Evolutionary conservation across 2,113 vertebrate genomes (phyloP).

Genomic region (Laticauda colubrina): DNA sequence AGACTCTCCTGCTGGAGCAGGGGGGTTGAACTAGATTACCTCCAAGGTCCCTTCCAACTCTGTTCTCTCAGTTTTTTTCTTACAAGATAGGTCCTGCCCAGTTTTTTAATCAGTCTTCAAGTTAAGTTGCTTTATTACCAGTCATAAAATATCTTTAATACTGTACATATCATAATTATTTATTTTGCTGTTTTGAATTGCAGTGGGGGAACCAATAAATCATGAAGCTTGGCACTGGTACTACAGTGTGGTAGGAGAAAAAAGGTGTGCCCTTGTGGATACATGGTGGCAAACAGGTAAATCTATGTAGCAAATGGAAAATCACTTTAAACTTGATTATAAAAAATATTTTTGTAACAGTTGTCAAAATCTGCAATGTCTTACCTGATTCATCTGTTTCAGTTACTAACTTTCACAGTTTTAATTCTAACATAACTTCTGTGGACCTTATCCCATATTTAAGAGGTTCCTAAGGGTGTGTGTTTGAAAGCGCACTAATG

Average conservation of each 20-base stretch:
- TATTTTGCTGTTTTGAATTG: conserved; percentile 37
- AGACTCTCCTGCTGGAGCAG: too few species aligned
- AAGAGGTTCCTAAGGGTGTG: too few species aligned
- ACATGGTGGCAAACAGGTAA: conserved; percentile 97
- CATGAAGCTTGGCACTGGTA: conserved; percentile 93
- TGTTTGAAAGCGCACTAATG: too few species aligned
- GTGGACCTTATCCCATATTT: too few species aligned
- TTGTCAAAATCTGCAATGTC: too few species aligned
- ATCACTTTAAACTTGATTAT: too few species aligned
- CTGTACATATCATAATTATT: conserved; percentile 14
- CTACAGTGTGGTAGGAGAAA: conserved; percentile 83
- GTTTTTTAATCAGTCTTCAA: neutral
- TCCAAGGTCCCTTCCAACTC: too few species aligned
- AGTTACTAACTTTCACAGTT: too few species aligned
- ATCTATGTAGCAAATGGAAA: neutral
- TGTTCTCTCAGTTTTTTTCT: neutral
- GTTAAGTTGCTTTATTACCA: neutral
- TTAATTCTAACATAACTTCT: too few species aligned
- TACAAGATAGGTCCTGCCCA: neutral
- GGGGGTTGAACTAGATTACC: too few species aligned
- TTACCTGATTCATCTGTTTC: too few species aligned
- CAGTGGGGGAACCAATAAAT: conserved; percentile 94
- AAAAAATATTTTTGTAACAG: too few species aligned
- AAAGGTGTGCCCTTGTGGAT: conserved; percentile 84
- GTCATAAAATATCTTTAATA: neutral